Conservation (phyloP, 1,140 invertebrate species). For the Eueides isabella region DNA sequence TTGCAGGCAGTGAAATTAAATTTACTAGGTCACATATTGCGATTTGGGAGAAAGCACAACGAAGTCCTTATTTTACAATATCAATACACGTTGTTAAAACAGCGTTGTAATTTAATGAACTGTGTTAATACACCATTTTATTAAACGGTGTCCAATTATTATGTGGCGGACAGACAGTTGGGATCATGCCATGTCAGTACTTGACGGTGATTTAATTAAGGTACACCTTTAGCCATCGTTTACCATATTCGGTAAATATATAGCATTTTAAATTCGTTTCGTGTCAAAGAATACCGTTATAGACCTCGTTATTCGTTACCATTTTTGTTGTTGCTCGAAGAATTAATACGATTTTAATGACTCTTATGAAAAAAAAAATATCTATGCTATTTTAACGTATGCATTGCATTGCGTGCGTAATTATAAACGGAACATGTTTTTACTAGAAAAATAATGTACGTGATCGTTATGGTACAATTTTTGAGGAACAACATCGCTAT, state of each 20-base stretch:
- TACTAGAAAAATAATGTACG: not conserved
- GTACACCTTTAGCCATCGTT: constrained; percentile 69
- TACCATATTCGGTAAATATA: constrained; percentile 61
- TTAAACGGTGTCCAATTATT: constrained; percentile 55
- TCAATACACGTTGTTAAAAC: constrained; percentile 29
- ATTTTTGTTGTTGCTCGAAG: constrained; percentile 55
- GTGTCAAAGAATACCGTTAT: constrained; percentile 62
- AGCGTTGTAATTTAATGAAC: not conserved
- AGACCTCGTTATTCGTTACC: constrained; percentile 58
- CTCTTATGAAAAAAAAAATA: constrained; percentile 6
- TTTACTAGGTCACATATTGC: constrained; percentile 57
- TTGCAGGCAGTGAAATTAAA: constrained; percentile 53
- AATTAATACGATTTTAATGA: constrained; percentile 50
- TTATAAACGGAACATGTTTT: too few relatives aligned
- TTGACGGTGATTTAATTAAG: constrained; percentile 69
- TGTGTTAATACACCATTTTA: constrained; percentile 20
- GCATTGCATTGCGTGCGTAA: too few relatives aligned
- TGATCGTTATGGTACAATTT: not conserved
- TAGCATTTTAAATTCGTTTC: constrained; percentile 58
- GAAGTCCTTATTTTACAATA: constrained; percentile 31
- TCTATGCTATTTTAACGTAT: not conserved
- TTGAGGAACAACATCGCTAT: not conserved
- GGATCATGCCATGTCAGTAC: constrained; percentile 56
- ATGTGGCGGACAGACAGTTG: constrained; percentile 43
- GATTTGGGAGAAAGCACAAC: constrained; percentile 58